These are phyloP conservation scores for Sarcophaga rosellei DNA, from an alignment of 2,888 invertebrate genomes.

Conservation along the genomic window DNA sequence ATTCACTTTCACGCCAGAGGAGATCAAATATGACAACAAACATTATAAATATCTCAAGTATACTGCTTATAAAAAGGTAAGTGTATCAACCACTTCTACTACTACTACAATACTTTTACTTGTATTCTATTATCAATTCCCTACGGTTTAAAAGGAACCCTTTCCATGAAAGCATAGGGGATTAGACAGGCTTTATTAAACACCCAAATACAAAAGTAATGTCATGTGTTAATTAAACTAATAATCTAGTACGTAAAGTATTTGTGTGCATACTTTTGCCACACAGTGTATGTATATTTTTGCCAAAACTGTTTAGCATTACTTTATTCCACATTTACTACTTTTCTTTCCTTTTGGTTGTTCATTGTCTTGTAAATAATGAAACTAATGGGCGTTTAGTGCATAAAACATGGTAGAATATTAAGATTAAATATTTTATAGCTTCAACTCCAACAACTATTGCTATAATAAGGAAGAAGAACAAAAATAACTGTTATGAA, in stretches of 20 bases:
- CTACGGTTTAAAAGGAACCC: neutral
- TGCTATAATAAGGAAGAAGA: constrained; percentile 5
- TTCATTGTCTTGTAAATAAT: constrained; percentile 59
- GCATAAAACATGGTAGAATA: constrained; percentile 44
- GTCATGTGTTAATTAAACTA: neutral
- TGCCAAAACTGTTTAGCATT: neutral
- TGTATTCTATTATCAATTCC: neutral
- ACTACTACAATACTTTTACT: neutral
- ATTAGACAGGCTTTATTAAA: neutral
- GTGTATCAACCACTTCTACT: constrained; percentile 56
- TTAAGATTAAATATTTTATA: constrained; percentile 54
- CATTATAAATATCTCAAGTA: constrained; percentile 90
- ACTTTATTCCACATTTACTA: neutral
- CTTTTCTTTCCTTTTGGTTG: neutral
- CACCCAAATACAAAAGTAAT: neutral
- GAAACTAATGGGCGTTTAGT: constrained; percentile 62
- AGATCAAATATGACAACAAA: constrained; percentile 90
- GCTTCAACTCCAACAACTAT: neutral
- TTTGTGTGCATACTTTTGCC: neutral
- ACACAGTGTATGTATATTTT: neutral
- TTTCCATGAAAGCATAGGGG: neutral
- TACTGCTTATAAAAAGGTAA: constrained; percentile 86
- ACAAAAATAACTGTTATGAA: neutral
- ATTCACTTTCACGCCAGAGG: constrained; percentile 87
- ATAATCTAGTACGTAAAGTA: no score